Evolutionary conservation across 2,113 vertebrate species (phyloP).

Genomic region (Potamarius usumacintae): DNA sequence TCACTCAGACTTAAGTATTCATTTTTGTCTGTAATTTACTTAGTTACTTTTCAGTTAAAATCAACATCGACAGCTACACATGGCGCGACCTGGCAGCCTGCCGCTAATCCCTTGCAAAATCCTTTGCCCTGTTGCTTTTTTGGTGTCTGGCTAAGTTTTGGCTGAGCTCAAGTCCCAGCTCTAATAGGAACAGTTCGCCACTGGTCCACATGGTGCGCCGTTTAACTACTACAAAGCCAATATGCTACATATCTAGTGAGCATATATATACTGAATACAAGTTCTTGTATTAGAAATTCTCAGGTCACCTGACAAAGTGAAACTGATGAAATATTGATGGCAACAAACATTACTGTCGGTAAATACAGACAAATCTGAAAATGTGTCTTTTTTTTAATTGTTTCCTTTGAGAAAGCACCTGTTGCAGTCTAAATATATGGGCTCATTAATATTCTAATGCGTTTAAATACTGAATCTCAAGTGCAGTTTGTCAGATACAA

Average conservation of each 20-base stretch:
- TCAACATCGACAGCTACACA: no score
- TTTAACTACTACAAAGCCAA: not conserved
- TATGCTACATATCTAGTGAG: not conserved
- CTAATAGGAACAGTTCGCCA: no score
- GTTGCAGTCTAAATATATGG: not conserved
- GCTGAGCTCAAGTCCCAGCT: no score
- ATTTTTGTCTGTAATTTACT: no score
- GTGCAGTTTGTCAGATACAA: not conserved
- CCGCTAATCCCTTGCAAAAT: no score
- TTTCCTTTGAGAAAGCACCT: not conserved
- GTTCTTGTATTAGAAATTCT: not conserved
- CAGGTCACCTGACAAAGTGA: not conserved
- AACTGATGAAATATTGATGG: not conserved
- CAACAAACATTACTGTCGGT: not conserved
- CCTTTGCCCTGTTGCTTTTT: no score
- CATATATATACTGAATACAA: not conserved
- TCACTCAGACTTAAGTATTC: no score
- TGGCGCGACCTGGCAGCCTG: no score
- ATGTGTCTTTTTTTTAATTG: no score
- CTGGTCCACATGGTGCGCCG: not conserved
- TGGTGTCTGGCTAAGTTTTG: no score
- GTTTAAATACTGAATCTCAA: not conserved
- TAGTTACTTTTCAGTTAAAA: no score
- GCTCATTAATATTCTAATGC: not conserved
- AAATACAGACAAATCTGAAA: not conserved